Evolutionary conservation across 2,888 invertebrate genomes (phyloP), one percentile per base, ranked within the genome.

Genomic region (Drosophila percnosoma): DNA sequence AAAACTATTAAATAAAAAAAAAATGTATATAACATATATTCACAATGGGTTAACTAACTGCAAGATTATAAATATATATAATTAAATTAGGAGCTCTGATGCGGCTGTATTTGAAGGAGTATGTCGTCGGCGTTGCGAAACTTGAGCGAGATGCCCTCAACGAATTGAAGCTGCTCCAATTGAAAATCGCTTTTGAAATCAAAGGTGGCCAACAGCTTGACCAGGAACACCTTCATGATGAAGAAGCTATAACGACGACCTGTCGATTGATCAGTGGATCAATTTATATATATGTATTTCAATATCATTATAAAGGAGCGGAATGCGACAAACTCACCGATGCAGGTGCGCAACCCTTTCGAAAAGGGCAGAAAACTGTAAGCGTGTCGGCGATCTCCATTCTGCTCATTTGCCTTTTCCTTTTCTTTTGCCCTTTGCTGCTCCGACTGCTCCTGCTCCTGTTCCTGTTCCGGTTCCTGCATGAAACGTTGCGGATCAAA

Each of bases 301-400:
- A 21, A 21, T 45, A 45, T 45, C 21, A 15, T 45, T 15, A 24
- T 24, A 24, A 4, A 24, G 15, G 5, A 21, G 1, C 24, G 15
- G 8, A 8, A 24, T 18, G n/a, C 10, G 6, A 6, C 31, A 11
- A 40, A 53, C 80, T 87, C 52, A 91, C 92, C 92, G 60, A 92
- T 92, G 66, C 92, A 92, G 38, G 90, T 91, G 42, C 92, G 90
- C 69, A 91, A 61, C 0, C 92, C 92, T 67, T 92, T 92, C 36
- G 92, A 92, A 67, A 92, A 92, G 24, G 92, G 92, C 59, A 92
- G 52, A 51, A 92, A 92, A 11, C 92, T 83, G 58, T 92, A 93
- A 15, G 92, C 85, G 64, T 92, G 92, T 4, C 92, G 73, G 1
- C 85, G 78, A 11, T 42, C 71, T 36, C 58, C 58, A 2, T 40